Conservation (phyloP, 2,797 vertebrate genomes). For the Acanthurus tractus region DNA sequence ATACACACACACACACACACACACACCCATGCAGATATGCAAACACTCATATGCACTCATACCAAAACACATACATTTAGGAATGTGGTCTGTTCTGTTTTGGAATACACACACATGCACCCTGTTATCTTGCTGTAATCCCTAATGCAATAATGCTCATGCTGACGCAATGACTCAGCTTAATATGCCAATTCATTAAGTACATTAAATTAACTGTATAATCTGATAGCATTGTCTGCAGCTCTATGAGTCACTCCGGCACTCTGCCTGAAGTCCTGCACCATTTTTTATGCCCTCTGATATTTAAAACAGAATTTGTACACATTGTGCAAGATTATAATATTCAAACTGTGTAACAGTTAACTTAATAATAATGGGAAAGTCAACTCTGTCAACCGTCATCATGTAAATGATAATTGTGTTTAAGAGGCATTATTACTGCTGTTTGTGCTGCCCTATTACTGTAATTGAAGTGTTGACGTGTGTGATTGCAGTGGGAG, state of each 20-base stretch:
- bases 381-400: neutral
- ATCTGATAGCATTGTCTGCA: constrained; percentile 24
- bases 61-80: constrained; percentile 19
- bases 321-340: neutral
- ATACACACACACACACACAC: constrained; percentile 5
- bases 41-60: constrained; percentile 27
- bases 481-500: neutral
- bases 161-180: constrained; percentile 9
- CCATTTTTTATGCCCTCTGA: neutral
- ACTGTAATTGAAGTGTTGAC: constrained; percentile 1
- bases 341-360: neutral
- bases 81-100: constrained; percentile 41
- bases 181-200: constrained; percentile 34
- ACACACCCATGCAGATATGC: neutral
- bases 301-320: neutral
- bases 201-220: constrained; percentile 27
- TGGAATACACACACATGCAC: constrained; percentile 1
- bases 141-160: constrained; percentile 34
- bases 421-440: constrained; percentile 4
- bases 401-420: neutral
- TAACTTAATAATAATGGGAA: neutral
- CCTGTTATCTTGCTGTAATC: constrained; percentile 30
- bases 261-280: neutral
- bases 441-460: neutral
- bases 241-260: constrained; percentile 16